Evolutionary conservation across 2,113 vertebrate species (phyloP).

Genomic region (Engystomops pustulosus): DNA sequence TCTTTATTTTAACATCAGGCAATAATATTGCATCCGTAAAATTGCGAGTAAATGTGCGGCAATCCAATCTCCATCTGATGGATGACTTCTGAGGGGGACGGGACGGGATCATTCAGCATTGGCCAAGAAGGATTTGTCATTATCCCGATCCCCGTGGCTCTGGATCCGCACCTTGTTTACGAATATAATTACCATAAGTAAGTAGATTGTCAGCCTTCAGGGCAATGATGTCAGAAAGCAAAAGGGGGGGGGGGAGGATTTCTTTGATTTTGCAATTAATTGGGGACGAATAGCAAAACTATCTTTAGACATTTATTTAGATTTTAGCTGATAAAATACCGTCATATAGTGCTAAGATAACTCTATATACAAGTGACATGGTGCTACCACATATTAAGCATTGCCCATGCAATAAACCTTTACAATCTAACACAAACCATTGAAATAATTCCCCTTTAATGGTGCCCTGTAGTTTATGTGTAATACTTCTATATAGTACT

Average conservation of each 20-base stretch:
- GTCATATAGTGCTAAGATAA: background rate
- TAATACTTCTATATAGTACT: too few relatives aligned
- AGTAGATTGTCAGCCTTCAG: background rate
- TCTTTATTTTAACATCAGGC: constrained; percentile 25
- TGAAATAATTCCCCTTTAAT: too few relatives aligned
- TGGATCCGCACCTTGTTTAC: constrained; percentile 19
- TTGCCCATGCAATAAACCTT: too few relatives aligned
- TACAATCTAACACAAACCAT: too few relatives aligned
- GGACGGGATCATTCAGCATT: constrained; percentile 33
- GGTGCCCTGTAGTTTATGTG: too few relatives aligned
- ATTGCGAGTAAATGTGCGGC: constrained; percentile 21
- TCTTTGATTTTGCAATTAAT: background rate
- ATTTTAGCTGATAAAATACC: background rate
- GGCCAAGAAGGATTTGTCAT: background rate
- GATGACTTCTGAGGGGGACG: constrained; percentile 6
- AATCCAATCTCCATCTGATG: constrained; percentile 21
- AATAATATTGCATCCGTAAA: constrained; percentile 18
- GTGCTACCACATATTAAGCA: too few relatives aligned
- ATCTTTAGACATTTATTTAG: too few relatives aligned
- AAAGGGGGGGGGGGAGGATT: background rate
- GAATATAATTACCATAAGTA: constrained; percentile 7
- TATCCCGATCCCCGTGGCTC: background rate
- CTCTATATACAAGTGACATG: too few relatives aligned
- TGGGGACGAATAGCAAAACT: background rate
- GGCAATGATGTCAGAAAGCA: background rate